phyloP scores from a whole-genome alignment of 2,888 invertebrate genomes.

The Rapana venosa region DNA sequence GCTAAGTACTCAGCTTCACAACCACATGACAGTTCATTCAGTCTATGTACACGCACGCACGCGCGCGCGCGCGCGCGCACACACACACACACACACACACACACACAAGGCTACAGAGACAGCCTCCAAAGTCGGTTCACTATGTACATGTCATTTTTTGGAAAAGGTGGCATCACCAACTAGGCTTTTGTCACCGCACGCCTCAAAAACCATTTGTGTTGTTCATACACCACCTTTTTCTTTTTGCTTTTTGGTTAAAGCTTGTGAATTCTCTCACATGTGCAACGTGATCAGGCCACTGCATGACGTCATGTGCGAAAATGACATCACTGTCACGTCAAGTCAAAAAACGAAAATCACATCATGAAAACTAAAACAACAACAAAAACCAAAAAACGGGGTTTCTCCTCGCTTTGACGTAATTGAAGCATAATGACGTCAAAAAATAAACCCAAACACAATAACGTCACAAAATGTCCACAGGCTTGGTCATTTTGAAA shows the following conservation, averaged over 20 bases:
- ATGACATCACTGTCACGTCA: neutral
- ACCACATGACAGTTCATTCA: neutral
- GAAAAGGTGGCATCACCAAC: too few species aligned
- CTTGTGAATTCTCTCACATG: neutral
- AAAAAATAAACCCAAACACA: too few species aligned
- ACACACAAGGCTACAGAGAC: neutral
- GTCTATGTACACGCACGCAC: neutral
- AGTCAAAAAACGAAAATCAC: neutral
- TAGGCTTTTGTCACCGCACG: neutral
- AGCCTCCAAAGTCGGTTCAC: too few species aligned
- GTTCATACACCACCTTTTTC: neutral
- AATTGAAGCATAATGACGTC: neutral
- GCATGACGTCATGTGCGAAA: neutral
- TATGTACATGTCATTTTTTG: too few species aligned
- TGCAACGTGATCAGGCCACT: neutral
- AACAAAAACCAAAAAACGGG: too few species aligned
- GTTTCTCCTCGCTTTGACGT: neutral
- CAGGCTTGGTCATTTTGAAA: too few species aligned
- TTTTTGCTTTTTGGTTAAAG: neutral
- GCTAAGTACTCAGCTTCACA: neutral
- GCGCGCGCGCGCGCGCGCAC: too few species aligned
- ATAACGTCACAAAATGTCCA: too few species aligned
- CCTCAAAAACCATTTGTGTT: neutral
- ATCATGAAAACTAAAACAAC: neutral
- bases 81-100: too few species aligned